Conservation (phyloP, 2,113 vertebrate genomes). For the Drymodes brunneopygia region DNA sequence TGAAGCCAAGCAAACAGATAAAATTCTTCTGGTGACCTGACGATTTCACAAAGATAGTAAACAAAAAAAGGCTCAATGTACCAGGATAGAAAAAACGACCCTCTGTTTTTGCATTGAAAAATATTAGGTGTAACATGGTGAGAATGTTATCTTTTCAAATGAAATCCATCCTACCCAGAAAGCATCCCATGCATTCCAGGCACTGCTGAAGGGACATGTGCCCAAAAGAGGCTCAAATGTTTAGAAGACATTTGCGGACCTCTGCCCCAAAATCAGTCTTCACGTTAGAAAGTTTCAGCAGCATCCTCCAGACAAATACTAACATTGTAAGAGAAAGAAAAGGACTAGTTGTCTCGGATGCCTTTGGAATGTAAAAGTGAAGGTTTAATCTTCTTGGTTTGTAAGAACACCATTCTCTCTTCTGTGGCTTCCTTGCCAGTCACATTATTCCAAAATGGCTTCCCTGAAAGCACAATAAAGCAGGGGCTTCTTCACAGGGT, state of each 20-base stretch:
- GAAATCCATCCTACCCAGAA: neutral
- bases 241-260: neutral
- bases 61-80: neutral
- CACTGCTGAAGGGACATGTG: neutral
- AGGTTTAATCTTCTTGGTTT: neutral
- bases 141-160: neutral
- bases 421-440: neutral
- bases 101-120: neutral
- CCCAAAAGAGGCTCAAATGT: neutral
- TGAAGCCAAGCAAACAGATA: neutral
- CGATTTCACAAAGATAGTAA: neutral
- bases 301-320: neutral
- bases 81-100: neutral
- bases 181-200: neutral
- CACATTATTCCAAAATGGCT: neutral
- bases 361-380: slow-evolving; percentile 31
- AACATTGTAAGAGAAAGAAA: neutral
- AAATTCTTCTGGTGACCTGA: neutral
- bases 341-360: neutral
- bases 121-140: neutral
- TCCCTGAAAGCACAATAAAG: neutral
- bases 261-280: neutral
- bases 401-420: neutral
- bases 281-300: neutral
- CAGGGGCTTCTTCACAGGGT: neutral